Conservation (phyloP, 2,888 invertebrate species). For the Frankliniella intonsa region DNA sequence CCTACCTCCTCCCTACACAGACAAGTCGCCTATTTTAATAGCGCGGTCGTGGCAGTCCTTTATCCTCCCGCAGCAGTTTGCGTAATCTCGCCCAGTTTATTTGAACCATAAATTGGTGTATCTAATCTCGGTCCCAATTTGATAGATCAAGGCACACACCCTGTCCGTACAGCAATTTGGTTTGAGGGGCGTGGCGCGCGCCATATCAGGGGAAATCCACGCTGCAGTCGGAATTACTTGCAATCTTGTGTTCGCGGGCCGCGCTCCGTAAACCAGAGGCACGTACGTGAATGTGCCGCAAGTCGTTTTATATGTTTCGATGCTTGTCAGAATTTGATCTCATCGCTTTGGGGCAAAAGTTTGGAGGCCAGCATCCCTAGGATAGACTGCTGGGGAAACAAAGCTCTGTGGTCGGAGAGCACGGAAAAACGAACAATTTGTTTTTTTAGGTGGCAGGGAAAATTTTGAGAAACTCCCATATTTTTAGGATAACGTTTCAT, state of each 20-base stretch:
- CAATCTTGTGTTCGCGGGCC: background rate
- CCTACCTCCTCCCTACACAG: background rate
- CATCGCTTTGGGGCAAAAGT: too few species aligned
- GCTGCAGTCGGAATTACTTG: background rate
- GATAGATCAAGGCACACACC: conserved; percentile 19
- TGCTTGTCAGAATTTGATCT: too few species aligned
- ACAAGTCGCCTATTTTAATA: conserved; percentile 23
- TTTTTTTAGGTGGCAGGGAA: too few species aligned
- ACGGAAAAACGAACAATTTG: too few species aligned
- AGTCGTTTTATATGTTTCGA: too few species aligned
- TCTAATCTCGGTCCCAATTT: conserved; percentile 20
- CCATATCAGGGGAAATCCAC: background rate
- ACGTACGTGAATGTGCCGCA: too few species aligned
- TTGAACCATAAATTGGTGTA: conserved; percentile 25
- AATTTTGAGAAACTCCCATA: too few species aligned
- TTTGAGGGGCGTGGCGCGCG: background rate
- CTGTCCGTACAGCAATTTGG: conserved; percentile 8
- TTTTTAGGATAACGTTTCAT: too few species aligned
- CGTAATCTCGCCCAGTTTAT: conserved; percentile 22
- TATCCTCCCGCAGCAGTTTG: background rate
- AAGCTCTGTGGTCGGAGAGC: too few species aligned
- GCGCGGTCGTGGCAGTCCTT: background rate
- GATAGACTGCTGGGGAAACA: too few species aligned
- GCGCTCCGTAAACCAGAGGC: too few species aligned
- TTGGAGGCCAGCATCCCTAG: too few species aligned